These are phyloP conservation scores for Muntiacus reevesi DNA, from an alignment of 2,113 vertebrate genomes.

Conservation along the genomic window DNA sequence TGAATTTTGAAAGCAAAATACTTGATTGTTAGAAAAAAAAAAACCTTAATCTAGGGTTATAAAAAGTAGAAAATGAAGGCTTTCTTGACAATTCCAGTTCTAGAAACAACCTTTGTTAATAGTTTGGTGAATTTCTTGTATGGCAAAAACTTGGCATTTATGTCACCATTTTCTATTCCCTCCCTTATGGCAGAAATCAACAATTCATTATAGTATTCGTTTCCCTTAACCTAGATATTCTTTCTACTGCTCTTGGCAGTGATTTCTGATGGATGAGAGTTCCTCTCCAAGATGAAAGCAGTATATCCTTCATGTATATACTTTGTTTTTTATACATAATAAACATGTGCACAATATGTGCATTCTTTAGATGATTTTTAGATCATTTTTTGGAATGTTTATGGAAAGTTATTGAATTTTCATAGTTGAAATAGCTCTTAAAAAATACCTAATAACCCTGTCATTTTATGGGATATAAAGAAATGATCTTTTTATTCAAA, in stretches of 20 bases:
- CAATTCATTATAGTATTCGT: background rate
- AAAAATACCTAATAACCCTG: background rate
- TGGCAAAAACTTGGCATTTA: background rate
- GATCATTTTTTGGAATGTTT: background rate
- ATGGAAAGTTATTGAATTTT: background rate
- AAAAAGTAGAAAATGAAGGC: constrained; percentile 1
- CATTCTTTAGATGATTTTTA: background rate
- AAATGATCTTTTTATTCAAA: background rate
- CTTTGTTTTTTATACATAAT: background rate
- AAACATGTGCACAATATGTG: background rate
- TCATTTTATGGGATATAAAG: background rate
- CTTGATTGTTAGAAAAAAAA: background rate
- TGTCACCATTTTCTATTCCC: background rate
- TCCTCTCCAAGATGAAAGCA: background rate
- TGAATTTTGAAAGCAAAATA: constrained; percentile 22
- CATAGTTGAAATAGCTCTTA: background rate
- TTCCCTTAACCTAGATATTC: background rate
- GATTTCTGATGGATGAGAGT: background rate
- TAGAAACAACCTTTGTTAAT: background rate
- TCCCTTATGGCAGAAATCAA: background rate
- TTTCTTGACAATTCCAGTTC: background rate
- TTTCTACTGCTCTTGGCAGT: background rate
- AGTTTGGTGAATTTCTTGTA: background rate
- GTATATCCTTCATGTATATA: background rate
- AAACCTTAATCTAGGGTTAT: background rate